Conservation (phyloP, 1,140 invertebrate species). For the Drosophila nebulosa region DNA sequence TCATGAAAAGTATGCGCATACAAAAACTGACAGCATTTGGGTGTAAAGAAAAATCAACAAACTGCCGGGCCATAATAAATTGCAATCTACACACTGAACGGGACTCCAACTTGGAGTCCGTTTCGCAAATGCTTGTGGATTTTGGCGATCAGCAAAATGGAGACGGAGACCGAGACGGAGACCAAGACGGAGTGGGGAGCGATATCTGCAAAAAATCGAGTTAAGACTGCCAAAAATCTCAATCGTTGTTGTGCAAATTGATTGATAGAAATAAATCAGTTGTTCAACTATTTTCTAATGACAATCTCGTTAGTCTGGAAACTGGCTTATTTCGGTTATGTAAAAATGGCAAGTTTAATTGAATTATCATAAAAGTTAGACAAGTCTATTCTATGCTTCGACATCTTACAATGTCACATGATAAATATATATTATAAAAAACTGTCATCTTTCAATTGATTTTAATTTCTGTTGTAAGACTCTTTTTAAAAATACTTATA, state of each 20-base stretch:
- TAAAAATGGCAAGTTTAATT: not conserved
- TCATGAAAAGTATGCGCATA: constrained; percentile 74
- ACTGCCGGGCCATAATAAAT: constrained; percentile 58
- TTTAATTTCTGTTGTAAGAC: too few relatives aligned
- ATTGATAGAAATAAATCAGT: not conserved
- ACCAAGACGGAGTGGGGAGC: too few relatives aligned
- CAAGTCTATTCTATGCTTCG: too few relatives aligned
- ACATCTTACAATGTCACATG: too few relatives aligned
- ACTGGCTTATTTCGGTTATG: not conserved
- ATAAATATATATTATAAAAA: too few relatives aligned
- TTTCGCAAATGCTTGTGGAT: too few relatives aligned
- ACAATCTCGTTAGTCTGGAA: not conserved
- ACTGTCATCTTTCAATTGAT: too few relatives aligned
- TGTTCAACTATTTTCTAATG: not conserved
- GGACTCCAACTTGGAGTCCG: not conserved
- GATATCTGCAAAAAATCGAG: not conserved
- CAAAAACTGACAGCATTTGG: constrained; percentile 73
- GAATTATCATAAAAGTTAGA: not conserved
- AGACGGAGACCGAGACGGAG: not conserved
- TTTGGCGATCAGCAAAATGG: too few relatives aligned
- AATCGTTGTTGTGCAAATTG: not conserved
- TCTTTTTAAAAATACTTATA: too few relatives aligned
- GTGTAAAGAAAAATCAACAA: constrained; percentile 71
- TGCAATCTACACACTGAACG: constrained; percentile 38
- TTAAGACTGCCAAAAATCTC: not conserved